Conservation (phyloP, 2,113 vertebrate genomes). For the Dasyornis broadbenti region DNA sequence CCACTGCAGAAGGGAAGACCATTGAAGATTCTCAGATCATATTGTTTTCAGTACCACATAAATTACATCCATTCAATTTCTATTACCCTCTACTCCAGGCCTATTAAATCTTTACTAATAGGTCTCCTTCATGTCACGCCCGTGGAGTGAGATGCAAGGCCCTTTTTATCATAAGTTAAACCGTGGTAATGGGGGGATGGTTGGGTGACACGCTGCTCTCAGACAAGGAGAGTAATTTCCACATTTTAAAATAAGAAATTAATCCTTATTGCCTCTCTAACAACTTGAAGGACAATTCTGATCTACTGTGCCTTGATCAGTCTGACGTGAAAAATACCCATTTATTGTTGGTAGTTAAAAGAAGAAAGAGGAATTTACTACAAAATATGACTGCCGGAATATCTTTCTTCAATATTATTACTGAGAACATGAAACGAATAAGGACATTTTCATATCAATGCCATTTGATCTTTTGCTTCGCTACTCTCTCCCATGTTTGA, state of each 20-base stretch:
- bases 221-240: conserved; percentile 58
- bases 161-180: conserved; percentile 66
- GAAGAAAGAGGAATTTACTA: background rate
- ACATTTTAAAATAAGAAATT: conserved; percentile 68
- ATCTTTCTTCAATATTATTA: background rate
- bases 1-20: background rate
- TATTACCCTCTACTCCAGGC: conserved; percentile 59
- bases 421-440: background rate
- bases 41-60: conserved; percentile 27
- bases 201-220: conserved; percentile 17
- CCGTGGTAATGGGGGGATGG: background rate
- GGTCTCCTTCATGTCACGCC: conserved; percentile 61
- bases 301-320: conserved; percentile 40
- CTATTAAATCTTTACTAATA: conserved; percentile 69
- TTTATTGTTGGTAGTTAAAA: conserved; percentile 45
- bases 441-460: background rate
- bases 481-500: background rate
- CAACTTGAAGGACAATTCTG: conserved; percentile 26
- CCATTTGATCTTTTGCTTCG: background rate
- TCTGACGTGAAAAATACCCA: background rate
- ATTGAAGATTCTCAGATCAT: conserved; percentile 43
- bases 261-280: conserved; percentile 35
- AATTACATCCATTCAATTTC: conserved; percentile 66
- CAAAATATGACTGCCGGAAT: background rate
- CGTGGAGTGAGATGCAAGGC: conserved; percentile 10